A percentile compares a stretch with the other conserved stretches of the same genome.
Evolutionary conservation across 1,140 invertebrate species (phyloP).

Genomic region (Drosophila baimaii): DNA sequence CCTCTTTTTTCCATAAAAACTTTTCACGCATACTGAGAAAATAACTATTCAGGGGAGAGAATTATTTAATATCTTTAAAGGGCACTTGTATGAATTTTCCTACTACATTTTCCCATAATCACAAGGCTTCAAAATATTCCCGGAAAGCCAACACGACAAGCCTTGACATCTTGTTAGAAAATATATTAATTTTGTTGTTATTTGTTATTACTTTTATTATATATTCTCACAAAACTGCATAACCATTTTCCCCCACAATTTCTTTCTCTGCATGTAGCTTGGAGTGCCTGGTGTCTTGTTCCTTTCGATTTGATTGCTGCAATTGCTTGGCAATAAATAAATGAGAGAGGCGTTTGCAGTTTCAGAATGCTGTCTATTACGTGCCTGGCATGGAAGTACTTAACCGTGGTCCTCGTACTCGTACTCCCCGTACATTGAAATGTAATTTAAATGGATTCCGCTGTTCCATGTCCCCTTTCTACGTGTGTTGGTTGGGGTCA

Average conservation of each 20-base stretch:
- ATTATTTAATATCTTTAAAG: background rate
- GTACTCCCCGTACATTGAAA: conserved; percentile 41
- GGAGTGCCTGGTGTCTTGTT: conserved; percentile 17
- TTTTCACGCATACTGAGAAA: conserved; percentile 13
- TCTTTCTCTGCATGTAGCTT: conserved; percentile 19
- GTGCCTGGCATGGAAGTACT: conserved; percentile 47
- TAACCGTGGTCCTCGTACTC: conserved; percentile 8
- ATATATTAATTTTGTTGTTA: background rate
- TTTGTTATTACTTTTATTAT: background rate
- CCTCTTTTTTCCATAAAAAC: conserved; percentile 19
- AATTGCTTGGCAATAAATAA: conserved; percentile 72
- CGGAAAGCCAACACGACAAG: background rate
- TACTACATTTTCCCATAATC: background rate
- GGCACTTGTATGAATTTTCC: no score
- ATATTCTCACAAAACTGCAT: conserved; percentile 11
- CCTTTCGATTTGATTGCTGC: conserved; percentile 64
- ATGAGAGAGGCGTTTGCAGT: conserved; percentile 52
- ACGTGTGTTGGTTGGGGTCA: conserved; percentile 41
- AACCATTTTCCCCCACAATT: background rate
- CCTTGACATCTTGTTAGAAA: no score
- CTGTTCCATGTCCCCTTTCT: conserved; percentile 15
- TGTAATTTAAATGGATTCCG: conserved; percentile 52
- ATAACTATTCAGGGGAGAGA: background rate
- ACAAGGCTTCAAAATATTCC: background rate
- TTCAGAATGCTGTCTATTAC: conserved; percentile 56